These are phyloP conservation scores for Syngnathus rostellatus DNA, from an alignment of 2,797 vertebrate species.

Conservation along the genomic window DNA sequence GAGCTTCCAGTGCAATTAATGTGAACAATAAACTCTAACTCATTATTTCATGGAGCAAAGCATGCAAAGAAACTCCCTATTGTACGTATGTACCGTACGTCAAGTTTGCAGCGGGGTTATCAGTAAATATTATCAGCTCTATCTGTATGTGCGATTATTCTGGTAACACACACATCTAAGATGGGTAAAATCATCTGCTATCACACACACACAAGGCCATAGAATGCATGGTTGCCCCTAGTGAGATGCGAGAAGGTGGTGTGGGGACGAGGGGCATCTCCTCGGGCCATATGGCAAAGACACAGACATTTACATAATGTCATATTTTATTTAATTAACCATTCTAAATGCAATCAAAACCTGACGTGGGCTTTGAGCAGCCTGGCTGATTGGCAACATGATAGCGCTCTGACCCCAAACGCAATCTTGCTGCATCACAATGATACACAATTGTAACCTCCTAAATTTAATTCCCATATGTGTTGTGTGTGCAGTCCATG, in stretches of 20 bases:
- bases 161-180: conserved; percentile 52
- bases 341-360: conserved; percentile 71
- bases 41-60: conserved; percentile 28
- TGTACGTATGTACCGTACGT: neutral
- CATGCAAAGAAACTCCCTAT: conserved; percentile 28
- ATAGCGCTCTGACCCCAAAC: conserved; percentile 57
- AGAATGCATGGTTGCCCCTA: conserved; percentile 35
- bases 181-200: conserved; percentile 29
- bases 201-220: conserved; percentile 10
- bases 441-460: conserved; percentile 54
- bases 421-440: conserved; percentile 49
- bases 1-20: too few relatives aligned
- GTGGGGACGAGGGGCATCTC: conserved; percentile 35
- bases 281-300: conserved; percentile 62
- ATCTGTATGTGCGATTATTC: conserved; percentile 69
- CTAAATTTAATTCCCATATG: conserved; percentile 39
- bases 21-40: conserved; percentile 8
- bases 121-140: conserved; percentile 69
- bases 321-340: conserved; percentile 75
- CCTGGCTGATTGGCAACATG: conserved; percentile 65
- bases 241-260: conserved; percentile 42
- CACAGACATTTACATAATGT: conserved; percentile 72
- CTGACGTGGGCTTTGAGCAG: conserved; percentile 59
- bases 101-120: conserved; percentile 54
- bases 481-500: conserved; percentile 11